Evolutionary conservation across 2,888 invertebrate genomes (phyloP), one percentile per base, ranked within the genome.

Genomic region (Diplazon laetatorius): DNA sequence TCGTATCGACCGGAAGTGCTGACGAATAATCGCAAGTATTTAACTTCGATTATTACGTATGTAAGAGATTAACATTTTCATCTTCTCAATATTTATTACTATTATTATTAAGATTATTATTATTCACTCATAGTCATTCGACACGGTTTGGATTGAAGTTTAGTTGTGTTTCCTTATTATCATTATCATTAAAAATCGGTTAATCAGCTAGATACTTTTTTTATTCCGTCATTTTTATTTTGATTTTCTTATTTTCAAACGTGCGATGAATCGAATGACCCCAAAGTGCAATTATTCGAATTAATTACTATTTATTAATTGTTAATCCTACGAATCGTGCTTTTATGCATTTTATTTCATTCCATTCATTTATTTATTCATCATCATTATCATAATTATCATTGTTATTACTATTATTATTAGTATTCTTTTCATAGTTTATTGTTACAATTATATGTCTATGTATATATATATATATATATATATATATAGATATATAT

Each of bases 401-500:
- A n/a, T n/a, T n/a, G n/a, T n/a, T n/a, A n/a, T n/a, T n/a, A n/a
- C n/a, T n/a, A n/a, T n/a, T n/a, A n/a, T n/a, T n/a, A n/a, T n/a
- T n/a, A n/a, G n/a, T n/a, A n/a, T n/a, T n/a, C n/a, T n/a, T n/a
- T n/a, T n/a, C n/a, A n/a, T n/a, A n/a, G n/a, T n/a, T n/a, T n/a
- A n/a, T n/a, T n/a, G n/a, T n/a, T n/a, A n/a, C n/a, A n/a, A n/a
- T n/a, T n/a, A n/a, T n/a, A n/a, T n/a, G n/a, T n/a, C n/a, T n/a
- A n/a, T n/a, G n/a, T n/a, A n/a, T n/a, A n/a, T n/a, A n/a, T n/a
- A n/a, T n/a, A n/a, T 73, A 73, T 77, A 37, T 84, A 78, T 72
- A 77, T 78, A 16, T 70, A 68, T 44, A 77, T 59, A 71, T 69
- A 78, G 30, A 30, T 30, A 30, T 30, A n/a, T 30, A 30, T 50